Percentiles rank a stretch among this genome's conserved stretches.
These are phyloP conservation scores for Synergus japonicus DNA, from an alignment of 2,888 invertebrate species.

Conservation along the genomic window DNA sequence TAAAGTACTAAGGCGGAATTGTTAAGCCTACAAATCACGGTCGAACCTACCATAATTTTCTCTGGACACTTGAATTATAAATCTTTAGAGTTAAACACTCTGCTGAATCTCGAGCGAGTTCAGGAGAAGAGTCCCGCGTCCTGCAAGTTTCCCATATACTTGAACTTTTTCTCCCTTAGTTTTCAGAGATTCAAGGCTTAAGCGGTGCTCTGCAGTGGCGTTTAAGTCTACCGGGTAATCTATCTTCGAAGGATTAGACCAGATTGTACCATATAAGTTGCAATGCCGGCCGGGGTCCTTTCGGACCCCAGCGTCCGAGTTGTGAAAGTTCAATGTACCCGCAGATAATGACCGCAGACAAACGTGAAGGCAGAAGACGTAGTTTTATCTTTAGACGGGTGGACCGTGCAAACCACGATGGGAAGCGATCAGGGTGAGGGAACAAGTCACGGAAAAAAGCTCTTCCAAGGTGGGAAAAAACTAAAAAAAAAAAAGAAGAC, in stretches of 20 bases:
- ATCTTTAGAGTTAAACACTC: constrained; percentile 31
- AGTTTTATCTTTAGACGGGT: constrained; percentile 13
- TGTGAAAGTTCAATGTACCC: constrained; percentile 14
- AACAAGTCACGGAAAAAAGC: constrained; percentile 39
- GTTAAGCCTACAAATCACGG: constrained; percentile 12
- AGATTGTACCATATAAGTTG: constrained; percentile 36
- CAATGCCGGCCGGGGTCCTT: constrained; percentile 21
- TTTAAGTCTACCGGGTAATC: constrained; percentile 36
- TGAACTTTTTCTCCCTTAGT: constrained; percentile 27
- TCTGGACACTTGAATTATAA: constrained; percentile 34
- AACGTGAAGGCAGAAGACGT: constrained; percentile 22
- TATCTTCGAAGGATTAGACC: constrained; percentile 37
- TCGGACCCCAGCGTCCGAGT: constrained; percentile 13
- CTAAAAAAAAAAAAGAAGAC: constrained; percentile 37
- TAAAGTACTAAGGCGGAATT: constrained; percentile 13
- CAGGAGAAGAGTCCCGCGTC: constrained; percentile 19
- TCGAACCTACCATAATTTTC: constrained; percentile 25
- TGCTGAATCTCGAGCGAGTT: constrained; percentile 6
- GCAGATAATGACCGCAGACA: constrained; percentile 28
- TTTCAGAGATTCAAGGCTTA: constrained; percentile 32
- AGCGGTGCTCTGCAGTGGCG: constrained; percentile 27
- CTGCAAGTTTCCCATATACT: constrained; percentile 31
- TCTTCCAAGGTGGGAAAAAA: constrained; percentile 42
- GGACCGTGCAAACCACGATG: constrained; percentile 25
- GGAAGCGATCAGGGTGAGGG: constrained; percentile 24